Evolutionary conservation across 2,888 invertebrate species (phyloP).

Genomic region (Clanis bilineata): DNA sequence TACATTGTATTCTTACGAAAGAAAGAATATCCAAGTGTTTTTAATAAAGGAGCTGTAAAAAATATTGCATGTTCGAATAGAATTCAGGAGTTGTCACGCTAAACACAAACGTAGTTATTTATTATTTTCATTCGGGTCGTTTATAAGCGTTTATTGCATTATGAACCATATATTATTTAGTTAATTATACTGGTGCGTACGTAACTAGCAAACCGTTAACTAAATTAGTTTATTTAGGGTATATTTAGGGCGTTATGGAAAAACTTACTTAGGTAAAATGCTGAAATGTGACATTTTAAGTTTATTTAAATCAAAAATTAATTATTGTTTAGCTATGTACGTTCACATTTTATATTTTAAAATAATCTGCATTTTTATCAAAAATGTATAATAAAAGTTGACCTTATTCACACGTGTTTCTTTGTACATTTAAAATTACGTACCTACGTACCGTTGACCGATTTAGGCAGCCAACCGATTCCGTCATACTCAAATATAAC

Average conservation of each 20-base stretch:
- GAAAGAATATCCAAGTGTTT: not conserved
- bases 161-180: not conserved
- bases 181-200: not conserved
- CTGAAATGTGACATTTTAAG: no score
- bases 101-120: conserved; percentile 8
- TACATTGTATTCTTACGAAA: not conserved
- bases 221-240: not conserved
- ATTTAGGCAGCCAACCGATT: not conserved
- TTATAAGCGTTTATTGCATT: not conserved
- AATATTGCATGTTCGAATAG: conserved; percentile 14
- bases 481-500: not conserved
- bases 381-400: not conserved
- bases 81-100: conserved; percentile 15
- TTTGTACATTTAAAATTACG: not conserved
- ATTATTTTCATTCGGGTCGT: conserved; percentile 1
- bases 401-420: not conserved
- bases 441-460: not conserved
- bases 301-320: no score
- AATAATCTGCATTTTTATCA: no score
- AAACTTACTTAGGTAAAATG: no score
- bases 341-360: no score
- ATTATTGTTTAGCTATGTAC: no score
- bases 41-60: not conserved
- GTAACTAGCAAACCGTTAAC: not conserved
- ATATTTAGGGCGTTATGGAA: no score